Evolutionary conservation across 2,888 invertebrate species (phyloP).

Genomic region (Anthophora plumipes): DNA sequence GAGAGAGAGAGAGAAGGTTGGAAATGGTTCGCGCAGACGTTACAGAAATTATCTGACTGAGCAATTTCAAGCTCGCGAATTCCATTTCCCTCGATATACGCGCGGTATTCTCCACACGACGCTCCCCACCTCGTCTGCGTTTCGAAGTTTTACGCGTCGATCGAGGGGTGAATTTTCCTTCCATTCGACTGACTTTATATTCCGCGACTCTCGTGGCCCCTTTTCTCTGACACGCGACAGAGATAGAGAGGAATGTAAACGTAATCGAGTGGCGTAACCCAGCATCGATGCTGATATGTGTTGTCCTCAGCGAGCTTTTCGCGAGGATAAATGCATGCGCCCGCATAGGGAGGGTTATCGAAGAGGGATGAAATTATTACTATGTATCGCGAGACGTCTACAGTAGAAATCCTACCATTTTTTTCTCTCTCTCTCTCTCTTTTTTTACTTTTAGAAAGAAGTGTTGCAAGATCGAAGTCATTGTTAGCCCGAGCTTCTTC

Average conservation of each 20-base stretch:
- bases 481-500: too few species aligned
- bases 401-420: slow-evolving; percentile 30
- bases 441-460: too few species aligned
- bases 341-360: slow-evolving; percentile 46
- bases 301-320: slow-evolving; percentile 24
- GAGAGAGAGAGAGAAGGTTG: too few species aligned
- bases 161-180: slow-evolving; percentile 24
- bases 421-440: background rate
- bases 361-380: slow-evolving; percentile 53
- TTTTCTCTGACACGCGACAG: background rate
- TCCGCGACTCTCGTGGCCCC: background rate
- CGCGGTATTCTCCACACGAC: background rate
- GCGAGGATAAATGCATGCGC: slow-evolving; percentile 48
- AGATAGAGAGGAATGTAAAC: background rate
- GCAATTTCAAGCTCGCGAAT: slow-evolving; percentile 14
- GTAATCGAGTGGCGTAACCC: background rate
- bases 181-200: slow-evolving; percentile 16
- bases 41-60: slow-evolving; percentile 10
- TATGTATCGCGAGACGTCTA: slow-evolving; percentile 58
- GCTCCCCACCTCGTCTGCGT: background rate
- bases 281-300: too few species aligned
- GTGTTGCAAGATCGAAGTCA: too few species aligned
- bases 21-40: background rate
- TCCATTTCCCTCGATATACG: background rate
- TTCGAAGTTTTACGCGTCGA: slow-evolving; percentile 12